These are phyloP conservation scores for Conistra vaccinii DNA, from an alignment of 2,888 invertebrate species.

Conservation along the genomic window DNA sequence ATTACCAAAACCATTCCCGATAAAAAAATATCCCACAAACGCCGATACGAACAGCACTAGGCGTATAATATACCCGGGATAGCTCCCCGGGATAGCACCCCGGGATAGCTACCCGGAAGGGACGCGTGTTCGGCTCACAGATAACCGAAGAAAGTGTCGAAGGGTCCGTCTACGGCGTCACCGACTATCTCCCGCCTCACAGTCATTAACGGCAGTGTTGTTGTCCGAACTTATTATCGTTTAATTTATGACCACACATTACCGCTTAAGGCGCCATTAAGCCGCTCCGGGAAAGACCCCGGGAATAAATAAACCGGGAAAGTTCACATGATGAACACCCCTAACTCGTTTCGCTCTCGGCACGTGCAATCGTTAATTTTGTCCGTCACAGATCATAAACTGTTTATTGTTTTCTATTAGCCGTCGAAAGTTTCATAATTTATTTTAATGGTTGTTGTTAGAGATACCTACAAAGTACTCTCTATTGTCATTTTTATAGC, in stretches of 20 bases:
- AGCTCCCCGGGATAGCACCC: constrained; percentile 51
- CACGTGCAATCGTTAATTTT: constrained; percentile 85
- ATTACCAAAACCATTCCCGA: constrained; percentile 51
- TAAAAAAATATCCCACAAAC: constrained; percentile 58
- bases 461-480: constrained; percentile 51
- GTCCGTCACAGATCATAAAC: constrained; percentile 83
- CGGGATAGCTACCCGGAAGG: constrained; percentile 64
- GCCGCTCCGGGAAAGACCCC: constrained; percentile 77
- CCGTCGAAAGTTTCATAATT: constrained; percentile 70
- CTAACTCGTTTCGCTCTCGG: constrained; percentile 72
- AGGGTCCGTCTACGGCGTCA: constrained; percentile 63
- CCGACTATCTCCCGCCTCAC: constrained; percentile 68
- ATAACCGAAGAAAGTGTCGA: constrained; percentile 73
- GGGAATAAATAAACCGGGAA: constrained; percentile 83
- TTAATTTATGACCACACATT: constrained; percentile 90
- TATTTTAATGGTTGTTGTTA: constrained; percentile 57
- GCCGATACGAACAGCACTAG: constrained; percentile 58
- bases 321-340: constrained; percentile 83
- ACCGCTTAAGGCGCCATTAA: constrained; percentile 88
- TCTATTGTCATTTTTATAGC: constrained; percentile 32
- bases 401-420: constrained; percentile 84
- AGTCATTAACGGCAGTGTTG: constrained; percentile 83
- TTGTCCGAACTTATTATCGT: constrained; percentile 90
- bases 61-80: constrained; percentile 53
- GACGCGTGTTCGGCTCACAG: constrained; percentile 62